phyloP scores from a whole-genome alignment of 30 jellyfish, hydroid and myxozoan genomes.

The Sanderia malayensis region DNA sequence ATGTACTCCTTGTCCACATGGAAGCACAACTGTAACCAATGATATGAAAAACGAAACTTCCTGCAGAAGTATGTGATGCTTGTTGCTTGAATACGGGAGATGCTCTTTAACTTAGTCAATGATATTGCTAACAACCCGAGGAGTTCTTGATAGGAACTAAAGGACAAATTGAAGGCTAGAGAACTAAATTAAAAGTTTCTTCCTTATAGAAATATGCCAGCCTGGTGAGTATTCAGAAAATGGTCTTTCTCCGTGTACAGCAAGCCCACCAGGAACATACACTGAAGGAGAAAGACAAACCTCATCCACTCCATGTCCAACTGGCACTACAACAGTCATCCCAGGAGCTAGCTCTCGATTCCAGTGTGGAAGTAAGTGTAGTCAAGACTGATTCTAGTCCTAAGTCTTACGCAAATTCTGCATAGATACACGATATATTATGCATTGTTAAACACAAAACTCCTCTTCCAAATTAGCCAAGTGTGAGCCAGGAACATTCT shows the following conservation, averaged over 20 bases:
- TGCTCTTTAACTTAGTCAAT: no score
- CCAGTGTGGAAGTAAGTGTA: conserved; percentile 90
- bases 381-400: no score
- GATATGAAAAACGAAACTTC: conserved; percentile 75
- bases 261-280: conserved; percentile 71
- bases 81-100: no score
- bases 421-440: no score
- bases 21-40: conserved; percentile 54
- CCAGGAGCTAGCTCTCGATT: conserved; percentile 72
- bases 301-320: conserved; percentile 66
- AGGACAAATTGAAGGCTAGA: no score
- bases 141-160: no score
- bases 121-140: no score
- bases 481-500: conserved; percentile 89
- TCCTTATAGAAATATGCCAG: conserved; percentile 60
- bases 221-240: conserved; percentile 90
- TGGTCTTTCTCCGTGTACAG: conserved; percentile 80
- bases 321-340: conserved; percentile 82
- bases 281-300: conserved; percentile 50
- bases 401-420: no score
- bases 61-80: conserved; percentile 67
- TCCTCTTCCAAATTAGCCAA: conserved; percentile 48
- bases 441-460: no score
- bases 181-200: no score
- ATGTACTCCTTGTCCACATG: conserved; percentile 84